A percentile compares a stretch with the other conserved stretches of the same genome.
Evolutionary conservation across 2,888 invertebrate species (phyloP).

Genomic region (Branchipolynoe longqiensis): DNA sequence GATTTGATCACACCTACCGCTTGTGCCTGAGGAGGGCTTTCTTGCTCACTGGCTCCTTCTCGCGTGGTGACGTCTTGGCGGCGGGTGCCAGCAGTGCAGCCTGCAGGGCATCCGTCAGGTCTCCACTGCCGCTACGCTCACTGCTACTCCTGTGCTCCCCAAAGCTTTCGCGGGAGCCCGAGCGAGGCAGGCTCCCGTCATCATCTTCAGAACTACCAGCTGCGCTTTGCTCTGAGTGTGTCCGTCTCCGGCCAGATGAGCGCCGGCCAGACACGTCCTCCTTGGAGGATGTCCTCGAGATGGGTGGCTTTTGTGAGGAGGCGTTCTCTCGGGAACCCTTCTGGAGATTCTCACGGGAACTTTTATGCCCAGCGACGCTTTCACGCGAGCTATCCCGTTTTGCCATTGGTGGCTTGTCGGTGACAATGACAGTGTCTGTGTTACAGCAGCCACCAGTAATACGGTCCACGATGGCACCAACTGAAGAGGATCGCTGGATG

Average conservation of each 20-base stretch:
- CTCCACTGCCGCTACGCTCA: slow-evolving; percentile 47
- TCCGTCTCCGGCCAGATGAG: slow-evolving; percentile 52
- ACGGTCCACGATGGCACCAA: slow-evolving; percentile 55
- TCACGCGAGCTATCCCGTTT: slow-evolving; percentile 6
- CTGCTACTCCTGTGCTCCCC: slow-evolving; percentile 40
- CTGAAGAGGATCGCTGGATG: slow-evolving; percentile 58
- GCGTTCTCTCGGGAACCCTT: slow-evolving; percentile 37
- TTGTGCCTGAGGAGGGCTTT: slow-evolving; percentile 47
- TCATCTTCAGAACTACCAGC: slow-evolving; percentile 53
- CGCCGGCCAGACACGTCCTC: slow-evolving; percentile 45
- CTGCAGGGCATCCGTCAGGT: slow-evolving; percentile 32
- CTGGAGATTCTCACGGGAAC: slow-evolving; percentile 33
- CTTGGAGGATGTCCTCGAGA: slow-evolving; percentile 51
- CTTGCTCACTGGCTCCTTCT: too few species aligned
- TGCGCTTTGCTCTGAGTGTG: slow-evolving; percentile 61
- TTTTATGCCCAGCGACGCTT: slow-evolving; percentile 6
- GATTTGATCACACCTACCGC: too few species aligned
- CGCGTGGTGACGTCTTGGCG: slow-evolving; percentile 37
- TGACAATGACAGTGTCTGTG: slow-evolving; percentile 28
- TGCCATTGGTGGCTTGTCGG: slow-evolving; percentile 59
- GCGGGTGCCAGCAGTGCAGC: slow-evolving; percentile 23
- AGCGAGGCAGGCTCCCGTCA: slow-evolving; percentile 19
- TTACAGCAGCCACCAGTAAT: slow-evolving; percentile 43
- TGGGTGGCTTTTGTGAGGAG: slow-evolving; percentile 58
- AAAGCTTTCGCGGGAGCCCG: slow-evolving; percentile 30